A percentile compares a stretch with the other conserved stretches of the same genome.
phyloP scores from a whole-genome alignment of 1,140 invertebrate genomes.

The Diachasmimorpha longicaudata region DNA sequence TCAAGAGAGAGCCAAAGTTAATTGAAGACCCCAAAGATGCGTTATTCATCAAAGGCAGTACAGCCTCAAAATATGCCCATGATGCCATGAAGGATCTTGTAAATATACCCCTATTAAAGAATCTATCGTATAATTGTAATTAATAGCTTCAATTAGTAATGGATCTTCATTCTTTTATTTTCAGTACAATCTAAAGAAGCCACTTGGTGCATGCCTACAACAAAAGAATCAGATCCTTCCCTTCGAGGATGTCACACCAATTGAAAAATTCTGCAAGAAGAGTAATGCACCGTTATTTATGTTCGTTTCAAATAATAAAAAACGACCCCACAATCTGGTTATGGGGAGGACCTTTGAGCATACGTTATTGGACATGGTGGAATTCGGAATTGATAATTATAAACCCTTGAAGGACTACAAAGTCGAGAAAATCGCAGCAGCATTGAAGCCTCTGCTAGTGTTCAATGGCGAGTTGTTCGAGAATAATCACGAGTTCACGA shows the following conservation, averaged over 20 bases:
- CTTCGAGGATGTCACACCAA: constrained; percentile 81
- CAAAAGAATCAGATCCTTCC: constrained; percentile 85
- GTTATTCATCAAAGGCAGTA: constrained; percentile 85
- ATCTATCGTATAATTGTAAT: not conserved
- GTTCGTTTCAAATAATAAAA: constrained; percentile 91
- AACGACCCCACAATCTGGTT: constrained; percentile 91
- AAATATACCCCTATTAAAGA: constrained; percentile 43
- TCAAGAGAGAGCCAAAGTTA: constrained; percentile 84
- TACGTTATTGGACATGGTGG: constrained; percentile 93
- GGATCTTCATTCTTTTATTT: constrained; percentile 37
- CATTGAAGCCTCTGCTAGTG: constrained; percentile 89
- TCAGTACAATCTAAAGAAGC: constrained; percentile 84
- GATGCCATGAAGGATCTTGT: constrained; percentile 87
- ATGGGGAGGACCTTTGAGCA: constrained; percentile 90
- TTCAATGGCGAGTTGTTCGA: constrained; percentile 95
- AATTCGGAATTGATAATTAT: constrained; percentile 89
- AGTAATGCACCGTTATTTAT: constrained; percentile 89
- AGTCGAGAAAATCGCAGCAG: constrained; percentile 77
- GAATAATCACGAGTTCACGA: constrained; percentile 76
- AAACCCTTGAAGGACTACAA: constrained; percentile 81
- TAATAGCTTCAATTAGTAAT: too few relatives aligned
- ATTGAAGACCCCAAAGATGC: constrained; percentile 87
- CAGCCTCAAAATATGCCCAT: constrained; percentile 77
- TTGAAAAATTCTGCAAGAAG: constrained; percentile 88
- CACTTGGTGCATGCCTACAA: constrained; percentile 76